Conservation (phyloP, 2,113 vertebrate genomes). For the Pomatostomus ruficeps region DNA sequence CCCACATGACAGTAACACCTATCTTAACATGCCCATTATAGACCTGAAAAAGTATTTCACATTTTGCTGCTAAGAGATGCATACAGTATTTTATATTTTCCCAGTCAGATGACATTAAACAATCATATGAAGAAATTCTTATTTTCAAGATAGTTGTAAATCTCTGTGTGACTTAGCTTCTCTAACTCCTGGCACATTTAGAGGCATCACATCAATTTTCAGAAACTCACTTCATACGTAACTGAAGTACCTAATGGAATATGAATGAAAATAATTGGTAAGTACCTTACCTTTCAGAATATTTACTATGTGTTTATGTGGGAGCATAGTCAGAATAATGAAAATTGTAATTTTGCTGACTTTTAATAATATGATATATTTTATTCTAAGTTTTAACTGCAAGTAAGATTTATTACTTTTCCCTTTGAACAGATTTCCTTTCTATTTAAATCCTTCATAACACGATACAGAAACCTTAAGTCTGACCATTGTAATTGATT, state of each 20-base stretch:
- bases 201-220: constrained; percentile 20
- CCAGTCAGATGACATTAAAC: constrained; percentile 33
- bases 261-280: neutral
- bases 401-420: constrained; percentile 1
- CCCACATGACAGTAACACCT: neutral
- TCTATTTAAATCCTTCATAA: neutral
- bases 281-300: neutral
- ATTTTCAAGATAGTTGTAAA: constrained; percentile 14
- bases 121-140: constrained; percentile 45
- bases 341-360: neutral
- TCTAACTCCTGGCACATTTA: neutral
- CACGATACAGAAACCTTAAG: neutral
- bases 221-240: constrained; percentile 24
- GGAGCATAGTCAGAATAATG: neutral
- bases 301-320: neutral
- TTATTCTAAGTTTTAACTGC: neutral
- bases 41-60: neutral
- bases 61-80: neutral
- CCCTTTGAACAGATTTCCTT: neutral
- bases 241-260: neutral
- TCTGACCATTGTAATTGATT: neutral
- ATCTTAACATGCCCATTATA: neutral
- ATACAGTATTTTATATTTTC: neutral
- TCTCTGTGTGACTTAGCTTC: constrained; percentile 10
- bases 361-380: neutral